Conservation (phyloP, 2,113 vertebrate genomes). For the Percopsis transmontana region DNA sequence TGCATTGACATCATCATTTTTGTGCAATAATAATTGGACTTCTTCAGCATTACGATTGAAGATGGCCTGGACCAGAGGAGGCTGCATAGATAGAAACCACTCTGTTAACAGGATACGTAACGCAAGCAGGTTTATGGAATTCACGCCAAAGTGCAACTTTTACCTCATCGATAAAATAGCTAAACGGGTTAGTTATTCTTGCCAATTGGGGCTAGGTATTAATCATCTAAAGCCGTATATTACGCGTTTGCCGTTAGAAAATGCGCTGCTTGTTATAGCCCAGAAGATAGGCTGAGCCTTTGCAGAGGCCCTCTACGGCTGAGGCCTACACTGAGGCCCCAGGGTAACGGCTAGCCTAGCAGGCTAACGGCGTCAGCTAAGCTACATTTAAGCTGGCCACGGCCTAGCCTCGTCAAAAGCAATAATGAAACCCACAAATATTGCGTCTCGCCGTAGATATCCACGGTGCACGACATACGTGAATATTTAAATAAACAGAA, state of each 20-base stretch:
- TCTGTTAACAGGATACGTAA: not conserved
- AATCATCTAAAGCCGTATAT: too few species aligned
- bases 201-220: too few species aligned
- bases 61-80: conserved; percentile 99
- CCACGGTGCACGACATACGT: too few species aligned
- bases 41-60: conserved; percentile 97
- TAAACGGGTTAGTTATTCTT: too few species aligned
- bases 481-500: too few species aligned
- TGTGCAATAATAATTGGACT: conserved; percentile 90
- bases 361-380: conserved; percentile 42
- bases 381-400: conserved; percentile 42
- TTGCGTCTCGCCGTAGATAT: too few species aligned
- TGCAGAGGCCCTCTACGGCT: not conserved
- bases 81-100: conserved; percentile 70
- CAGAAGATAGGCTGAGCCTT: conserved; percentile 53
- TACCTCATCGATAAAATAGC: not conserved
- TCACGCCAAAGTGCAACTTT: not conserved
- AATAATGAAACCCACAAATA: not conserved
- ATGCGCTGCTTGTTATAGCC: not conserved
- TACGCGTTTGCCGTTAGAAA: not conserved
- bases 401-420: conserved; percentile 29
- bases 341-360: not conserved
- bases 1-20: conserved; percentile 97
- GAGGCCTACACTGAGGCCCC: conserved; percentile 56
- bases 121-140: conserved; percentile 7